A percentile compares a stretch with the other conserved stretches of the same genome.
phyloP scores from a whole-genome alignment of 2,113 vertebrate genomes.

The Eleginops maclovinus region DNA sequence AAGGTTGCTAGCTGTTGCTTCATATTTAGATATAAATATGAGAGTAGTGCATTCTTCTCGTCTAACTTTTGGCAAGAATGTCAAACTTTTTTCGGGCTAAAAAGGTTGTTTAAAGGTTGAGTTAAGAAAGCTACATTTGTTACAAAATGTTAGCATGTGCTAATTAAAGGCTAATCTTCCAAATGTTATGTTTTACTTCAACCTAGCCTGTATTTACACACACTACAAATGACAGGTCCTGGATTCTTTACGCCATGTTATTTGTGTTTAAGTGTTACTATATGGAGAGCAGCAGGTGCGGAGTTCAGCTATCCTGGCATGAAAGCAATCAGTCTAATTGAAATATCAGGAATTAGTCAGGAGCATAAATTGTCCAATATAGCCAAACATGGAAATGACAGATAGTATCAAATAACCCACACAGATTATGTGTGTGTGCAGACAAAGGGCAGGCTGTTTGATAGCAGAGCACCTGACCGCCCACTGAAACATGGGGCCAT shows the following conservation, averaged over 20 bases:
- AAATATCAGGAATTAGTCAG: constrained; percentile 74
- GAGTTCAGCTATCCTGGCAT: constrained; percentile 65
- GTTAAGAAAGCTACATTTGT: neutral
- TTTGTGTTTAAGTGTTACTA: constrained; percentile 9
- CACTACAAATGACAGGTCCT: constrained; percentile 60
- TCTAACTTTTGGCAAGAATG: neutral
- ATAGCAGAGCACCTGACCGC: constrained; percentile 75
- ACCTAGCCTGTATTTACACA: constrained; percentile 53
- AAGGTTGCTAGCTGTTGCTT: neutral
- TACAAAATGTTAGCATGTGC: neutral
- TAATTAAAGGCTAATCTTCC: constrained; percentile 70
- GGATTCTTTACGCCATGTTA: constrained; percentile 65
- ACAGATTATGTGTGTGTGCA: constrained; percentile 60
- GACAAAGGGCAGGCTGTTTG: constrained; percentile 80
- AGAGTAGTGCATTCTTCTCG: neutral
- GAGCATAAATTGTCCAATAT: constrained; percentile 66
- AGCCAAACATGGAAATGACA: constrained; percentile 66
- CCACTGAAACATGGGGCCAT: constrained; percentile 55
- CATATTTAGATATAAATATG: neutral
- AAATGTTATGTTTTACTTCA: neutral
- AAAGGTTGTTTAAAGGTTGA: neutral
- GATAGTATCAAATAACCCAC: constrained; percentile 73
- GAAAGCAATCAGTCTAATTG: constrained; percentile 80
- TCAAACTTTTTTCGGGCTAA: neutral
- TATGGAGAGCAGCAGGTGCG: constrained; percentile 69